A percentile compares a stretch with the other conserved stretches of the same genome.
Conservation (phyloP, 2,888 invertebrate species). For the Athalia cordata region DNA sequence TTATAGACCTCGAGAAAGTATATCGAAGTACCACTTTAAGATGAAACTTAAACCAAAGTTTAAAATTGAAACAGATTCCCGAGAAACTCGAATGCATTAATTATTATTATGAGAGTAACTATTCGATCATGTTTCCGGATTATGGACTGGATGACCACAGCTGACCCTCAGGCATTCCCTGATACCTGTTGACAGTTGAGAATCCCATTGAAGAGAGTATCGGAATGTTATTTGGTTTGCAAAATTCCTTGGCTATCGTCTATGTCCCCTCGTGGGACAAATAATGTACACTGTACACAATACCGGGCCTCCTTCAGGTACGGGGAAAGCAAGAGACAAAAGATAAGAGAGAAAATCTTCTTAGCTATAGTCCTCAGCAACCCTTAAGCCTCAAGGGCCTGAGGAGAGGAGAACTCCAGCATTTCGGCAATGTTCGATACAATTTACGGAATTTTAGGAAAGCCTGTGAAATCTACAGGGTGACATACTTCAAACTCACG, state of each 20-base stretch:
- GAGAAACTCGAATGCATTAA: too few species aligned
- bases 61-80: too few species aligned
- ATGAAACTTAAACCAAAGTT: too few species aligned
- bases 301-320: slow-evolving; percentile 4
- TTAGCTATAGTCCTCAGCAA: slow-evolving; percentile 13
- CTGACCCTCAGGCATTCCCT: not conserved
- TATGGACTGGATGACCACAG: too few species aligned
- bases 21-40: too few species aligned
- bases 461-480: not conserved
- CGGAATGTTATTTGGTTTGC: not conserved
- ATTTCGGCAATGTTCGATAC: slow-evolving; percentile 41
- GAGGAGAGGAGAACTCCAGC: slow-evolving; percentile 10
- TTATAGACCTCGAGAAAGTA: too few species aligned
- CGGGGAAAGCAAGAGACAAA: too few species aligned
- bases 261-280: not conserved
- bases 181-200: not conserved
- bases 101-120: too few species aligned
- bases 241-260: slow-evolving; percentile 14
- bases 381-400: slow-evolving; percentile 27
- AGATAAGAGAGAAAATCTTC: slow-evolving; percentile 14
- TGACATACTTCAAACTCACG: too few species aligned
- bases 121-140: too few species aligned
- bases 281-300: not conserved
- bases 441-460: slow-evolving; percentile 39
- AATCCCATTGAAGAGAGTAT: not conserved